Percentiles rank a stretch among this genome's conserved stretches.
Evolutionary conservation across 1,140 invertebrate species (phyloP).

Genomic region (Babylonia areolata): DNA sequence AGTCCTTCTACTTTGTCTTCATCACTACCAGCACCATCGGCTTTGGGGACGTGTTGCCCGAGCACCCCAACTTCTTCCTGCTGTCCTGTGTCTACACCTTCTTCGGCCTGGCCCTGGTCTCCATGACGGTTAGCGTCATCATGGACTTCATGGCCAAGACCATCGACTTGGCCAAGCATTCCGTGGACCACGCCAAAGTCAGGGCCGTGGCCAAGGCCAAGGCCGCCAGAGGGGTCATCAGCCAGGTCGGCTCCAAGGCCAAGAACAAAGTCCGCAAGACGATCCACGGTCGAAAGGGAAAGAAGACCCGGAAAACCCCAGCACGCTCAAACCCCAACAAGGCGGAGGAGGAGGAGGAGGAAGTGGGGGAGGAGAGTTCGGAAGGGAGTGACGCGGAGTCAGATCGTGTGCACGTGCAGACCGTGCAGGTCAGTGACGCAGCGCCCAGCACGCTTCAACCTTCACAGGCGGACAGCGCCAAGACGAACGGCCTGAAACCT

Average conservation of each 20-base stretch:
- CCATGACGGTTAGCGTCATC: constrained; percentile 97
- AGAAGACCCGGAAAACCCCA: not conserved
- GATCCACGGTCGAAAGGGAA: not conserved
- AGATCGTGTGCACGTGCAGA: not conserved
- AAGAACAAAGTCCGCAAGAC: constrained; percentile 12
- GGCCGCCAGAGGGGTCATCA: constrained; percentile 37
- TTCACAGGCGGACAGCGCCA: too few relatives aligned
- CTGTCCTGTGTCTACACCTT: constrained; percentile 92
- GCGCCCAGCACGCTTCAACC: too few relatives aligned
- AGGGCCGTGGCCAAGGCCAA: constrained; percentile 49
- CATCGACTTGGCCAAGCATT: constrained; percentile 56
- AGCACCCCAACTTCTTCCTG: constrained; percentile 91
- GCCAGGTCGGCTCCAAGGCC: not conserved
- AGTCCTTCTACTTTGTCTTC: constrained; percentile 96
- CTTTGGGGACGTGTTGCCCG: constrained; percentile 93
- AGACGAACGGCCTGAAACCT: too few relatives aligned
- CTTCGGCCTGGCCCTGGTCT: constrained; percentile 94
- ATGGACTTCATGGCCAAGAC: constrained; percentile 58
- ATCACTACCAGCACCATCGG: constrained; percentile 82
- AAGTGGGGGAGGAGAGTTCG: not conserved
- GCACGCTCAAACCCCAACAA: too few relatives aligned
- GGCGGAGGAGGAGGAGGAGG: not conserved
- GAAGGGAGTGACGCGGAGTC: not conserved
- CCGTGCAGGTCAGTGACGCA: not conserved
- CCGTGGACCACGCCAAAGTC: constrained; percentile 47